These are phyloP conservation scores for Telmatochromis brachygnathus DNA, from an alignment of 2,113 vertebrate species.

Conservation along the genomic window DNA sequence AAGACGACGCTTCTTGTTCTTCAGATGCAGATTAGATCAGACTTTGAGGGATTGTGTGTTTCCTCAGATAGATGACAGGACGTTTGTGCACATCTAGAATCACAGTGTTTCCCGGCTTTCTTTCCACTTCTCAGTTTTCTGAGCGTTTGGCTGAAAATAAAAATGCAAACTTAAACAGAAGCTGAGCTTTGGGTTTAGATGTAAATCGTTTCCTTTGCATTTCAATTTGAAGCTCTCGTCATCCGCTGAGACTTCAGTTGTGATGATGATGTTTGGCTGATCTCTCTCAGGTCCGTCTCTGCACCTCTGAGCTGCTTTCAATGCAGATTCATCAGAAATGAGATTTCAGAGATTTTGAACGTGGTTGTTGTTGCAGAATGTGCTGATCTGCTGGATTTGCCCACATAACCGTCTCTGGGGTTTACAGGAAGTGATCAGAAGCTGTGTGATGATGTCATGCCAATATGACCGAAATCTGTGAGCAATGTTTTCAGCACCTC, in stretches of 20 bases:
- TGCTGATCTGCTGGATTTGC: background rate
- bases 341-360: background rate
- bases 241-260: background rate
- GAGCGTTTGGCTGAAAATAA: background rate
- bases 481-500: background rate
- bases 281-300: background rate
- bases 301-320: background rate
- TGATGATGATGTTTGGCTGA: background rate
- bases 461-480: background rate
- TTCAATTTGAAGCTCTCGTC: background rate
- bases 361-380: background rate
- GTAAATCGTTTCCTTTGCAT: background rate
- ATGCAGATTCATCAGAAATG: background rate
- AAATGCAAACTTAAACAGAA: background rate
- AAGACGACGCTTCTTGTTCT: background rate
- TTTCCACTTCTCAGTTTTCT: background rate
- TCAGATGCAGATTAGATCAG: background rate
- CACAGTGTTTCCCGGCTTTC: background rate
- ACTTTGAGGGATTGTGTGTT: background rate
- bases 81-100: background rate
- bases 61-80: rapidly evolving
- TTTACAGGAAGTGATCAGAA: background rate
- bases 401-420: background rate
- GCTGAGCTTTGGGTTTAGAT: background rate
- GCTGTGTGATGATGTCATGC: background rate